Conservation (phyloP, 2,888 invertebrate species). For the Pardosa pseudoannulata region DNA sequence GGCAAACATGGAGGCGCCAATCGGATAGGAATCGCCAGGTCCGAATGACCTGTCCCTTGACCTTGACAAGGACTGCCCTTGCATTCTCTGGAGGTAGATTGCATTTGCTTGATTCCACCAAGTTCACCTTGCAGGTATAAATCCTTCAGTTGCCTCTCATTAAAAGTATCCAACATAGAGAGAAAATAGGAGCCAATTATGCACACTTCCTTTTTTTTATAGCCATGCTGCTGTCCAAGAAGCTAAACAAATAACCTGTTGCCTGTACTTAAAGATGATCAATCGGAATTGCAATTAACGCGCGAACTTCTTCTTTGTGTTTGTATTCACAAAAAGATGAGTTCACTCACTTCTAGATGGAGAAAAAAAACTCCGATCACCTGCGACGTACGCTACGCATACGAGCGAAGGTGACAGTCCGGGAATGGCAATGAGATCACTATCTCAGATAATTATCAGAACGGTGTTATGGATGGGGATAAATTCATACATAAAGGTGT, state of each 20-base stretch:
- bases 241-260: neutral
- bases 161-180: neutral
- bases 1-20: slow-evolving; percentile 49
- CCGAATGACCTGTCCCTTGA: slow-evolving; percentile 46
- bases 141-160: neutral
- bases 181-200: neutral
- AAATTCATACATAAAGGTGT: no score
- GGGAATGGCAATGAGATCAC: neutral
- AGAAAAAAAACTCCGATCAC: no score
- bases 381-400: no score
- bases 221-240: neutral
- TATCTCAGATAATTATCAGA: neutral
- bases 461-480: no score
- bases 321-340: neutral
- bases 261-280: slow-evolving; percentile 9
- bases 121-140: slow-evolving; percentile 42
- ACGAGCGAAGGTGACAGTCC: neutral
- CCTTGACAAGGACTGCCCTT: slow-evolving; percentile 49
- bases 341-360: neutral
- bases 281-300: neutral
- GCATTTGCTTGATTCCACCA: slow-evolving; percentile 17
- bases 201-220: neutral
- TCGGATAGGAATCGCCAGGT: slow-evolving; percentile 14
- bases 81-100: slow-evolving; percentile 42
- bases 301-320: neutral